phyloP scores from a whole-genome alignment of 2,888 invertebrate genomes.

The Rotaria sp. region DNA sequence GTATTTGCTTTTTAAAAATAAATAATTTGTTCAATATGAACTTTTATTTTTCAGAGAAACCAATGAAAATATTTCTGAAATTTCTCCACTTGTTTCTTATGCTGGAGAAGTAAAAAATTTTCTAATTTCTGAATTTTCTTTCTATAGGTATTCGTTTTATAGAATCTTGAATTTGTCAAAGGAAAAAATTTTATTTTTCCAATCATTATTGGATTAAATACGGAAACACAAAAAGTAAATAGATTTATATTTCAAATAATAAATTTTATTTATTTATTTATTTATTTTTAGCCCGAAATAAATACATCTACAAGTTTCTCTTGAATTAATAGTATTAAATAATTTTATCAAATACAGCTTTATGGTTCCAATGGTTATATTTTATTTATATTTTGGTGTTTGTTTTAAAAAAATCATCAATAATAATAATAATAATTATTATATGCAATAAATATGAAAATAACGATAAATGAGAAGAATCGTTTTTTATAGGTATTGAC shows the following conservation, averaged over 20 bases:
- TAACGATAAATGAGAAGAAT: neutral
- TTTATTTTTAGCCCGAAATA: neutral
- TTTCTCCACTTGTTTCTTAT: constrained; percentile 82
- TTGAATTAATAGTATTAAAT: too few relatives aligned
- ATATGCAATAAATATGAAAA: neutral
- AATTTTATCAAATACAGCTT: too few relatives aligned
- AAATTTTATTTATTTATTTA: neutral
- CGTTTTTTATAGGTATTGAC: neutral
- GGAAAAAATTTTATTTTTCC: neutral
- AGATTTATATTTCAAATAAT: neutral
- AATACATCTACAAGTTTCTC: neutral
- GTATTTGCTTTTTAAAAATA: neutral
- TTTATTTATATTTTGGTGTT: too few relatives aligned
- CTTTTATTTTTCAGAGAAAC: constrained; percentile 45
- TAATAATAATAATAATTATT: neutral
- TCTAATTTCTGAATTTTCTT: neutral
- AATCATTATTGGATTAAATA: neutral
- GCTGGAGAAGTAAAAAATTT: constrained; percentile 65
- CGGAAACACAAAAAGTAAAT: neutral
- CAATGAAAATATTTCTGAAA: constrained; percentile 65
- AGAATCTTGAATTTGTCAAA: constrained; percentile 4
- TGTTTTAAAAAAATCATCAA: neutral
- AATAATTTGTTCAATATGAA: neutral
- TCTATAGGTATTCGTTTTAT: neutral
- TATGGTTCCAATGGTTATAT: too few relatives aligned